Evolutionary conservation across 2,113 vertebrate species (phyloP).

Genomic region (Calyptommatus sinebrachiatus): DNA sequence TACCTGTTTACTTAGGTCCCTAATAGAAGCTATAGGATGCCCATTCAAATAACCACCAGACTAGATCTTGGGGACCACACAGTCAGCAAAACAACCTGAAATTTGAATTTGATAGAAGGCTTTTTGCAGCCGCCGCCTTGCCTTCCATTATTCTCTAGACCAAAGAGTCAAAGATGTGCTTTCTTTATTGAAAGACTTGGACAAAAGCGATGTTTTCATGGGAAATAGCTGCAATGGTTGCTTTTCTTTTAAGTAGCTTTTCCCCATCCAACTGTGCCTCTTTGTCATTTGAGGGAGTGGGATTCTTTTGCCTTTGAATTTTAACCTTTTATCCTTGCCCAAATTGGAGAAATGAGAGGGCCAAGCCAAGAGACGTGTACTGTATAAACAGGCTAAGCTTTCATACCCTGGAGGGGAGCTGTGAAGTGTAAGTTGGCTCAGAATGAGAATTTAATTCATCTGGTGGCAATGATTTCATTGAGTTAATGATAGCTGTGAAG

Average conservation of each 20-base stretch:
- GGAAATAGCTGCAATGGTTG: background rate
- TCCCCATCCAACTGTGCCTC: background rate
- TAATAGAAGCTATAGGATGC: background rate
- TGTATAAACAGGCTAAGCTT: conserved; percentile 23
- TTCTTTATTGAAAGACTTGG: background rate
- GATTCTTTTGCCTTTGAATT: conserved; percentile 20
- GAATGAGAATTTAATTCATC: conserved; percentile 4
- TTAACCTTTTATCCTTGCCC: conserved; percentile 23
- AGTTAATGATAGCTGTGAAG: conserved; percentile 29
- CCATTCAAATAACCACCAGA: background rate
- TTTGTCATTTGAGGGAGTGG: conserved; percentile 7
- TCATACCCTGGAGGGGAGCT: conserved; percentile 11
- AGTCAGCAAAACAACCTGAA: background rate
- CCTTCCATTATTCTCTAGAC: background rate
- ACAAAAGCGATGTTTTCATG: conserved; percentile 27
- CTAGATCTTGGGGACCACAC: background rate
- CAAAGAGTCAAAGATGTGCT: background rate
- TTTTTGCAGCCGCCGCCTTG: background rate
- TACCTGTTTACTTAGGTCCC: background rate
- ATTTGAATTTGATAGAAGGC: background rate
- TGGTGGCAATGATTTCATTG: conserved; percentile 26
- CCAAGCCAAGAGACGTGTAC: conserved; percentile 9
- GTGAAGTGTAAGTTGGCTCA: background rate
- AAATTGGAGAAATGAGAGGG: conserved; percentile 5
- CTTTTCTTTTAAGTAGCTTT: background rate